Evolutionary conservation across 2,797 vertebrate genomes (phyloP), one percentile per base, ranked within the genome.

Genomic region (Oreonectes daqikongensis): DNA sequence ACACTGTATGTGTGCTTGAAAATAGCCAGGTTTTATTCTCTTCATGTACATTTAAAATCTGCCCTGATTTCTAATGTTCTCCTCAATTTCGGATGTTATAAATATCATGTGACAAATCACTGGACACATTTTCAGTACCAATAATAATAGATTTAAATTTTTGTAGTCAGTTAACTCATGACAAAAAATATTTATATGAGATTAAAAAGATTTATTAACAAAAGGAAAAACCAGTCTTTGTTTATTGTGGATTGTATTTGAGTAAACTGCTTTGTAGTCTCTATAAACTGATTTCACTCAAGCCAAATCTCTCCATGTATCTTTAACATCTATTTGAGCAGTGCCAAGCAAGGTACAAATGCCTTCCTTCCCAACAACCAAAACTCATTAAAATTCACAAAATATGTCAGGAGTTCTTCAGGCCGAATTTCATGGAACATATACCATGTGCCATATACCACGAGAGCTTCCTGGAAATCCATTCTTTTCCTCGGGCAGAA

Each of bases 391-490:
- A 82, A 86, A 85, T 81, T 83, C 70, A 70, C 75, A 66, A 85
- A 89, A 88, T 84, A 82, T 82, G 85, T 87, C 77, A 75, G 60
- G 38, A 81, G 87, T 85, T 89, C 82, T 86, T 86, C 74, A 85
- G 82, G 80, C 75, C 35, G 78, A 87, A 91, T 92, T 91, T 91
- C 90, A 90, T 89, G 91, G 88, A 90, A 89, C 65, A 79, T 89
- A 87, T 89, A 68, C 80, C 83, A 85, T 76, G 80, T 85, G 78
- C 71, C 84, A 74, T 61, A 69, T 48, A 77, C 66, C 52, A 52
- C 66, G 17, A 52, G 79, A 69, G 76, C 50, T 86, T 81, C 82
- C 82, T 53, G 73, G 75, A 78, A 81, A 79, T 76, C 78, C 77
- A 67, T 84, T 81, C 38, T 77, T 69, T 78, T 65, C 52, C 46